Percentiles rank a stretch among this genome's conserved stretches.
phyloP scores from a whole-genome alignment of 2,888 invertebrate genomes.

The Chloromyia formosa region DNA sequence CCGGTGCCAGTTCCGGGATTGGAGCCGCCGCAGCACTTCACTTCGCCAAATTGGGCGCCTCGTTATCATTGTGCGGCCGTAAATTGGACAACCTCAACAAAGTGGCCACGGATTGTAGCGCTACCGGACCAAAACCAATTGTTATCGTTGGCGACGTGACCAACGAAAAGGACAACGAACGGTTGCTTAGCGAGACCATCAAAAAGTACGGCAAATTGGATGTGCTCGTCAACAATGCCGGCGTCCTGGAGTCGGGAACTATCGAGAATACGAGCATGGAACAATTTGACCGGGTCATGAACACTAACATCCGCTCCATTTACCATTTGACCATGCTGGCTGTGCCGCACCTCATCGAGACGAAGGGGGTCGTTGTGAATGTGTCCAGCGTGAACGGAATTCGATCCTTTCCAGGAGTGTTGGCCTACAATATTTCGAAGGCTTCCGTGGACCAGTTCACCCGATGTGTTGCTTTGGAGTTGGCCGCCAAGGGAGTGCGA shows the following conservation, averaged over 20 bases:
- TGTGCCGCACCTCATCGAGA: conserved; percentile 83
- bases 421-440: conserved; percentile 94
- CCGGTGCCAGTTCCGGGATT: conserved; percentile 80
- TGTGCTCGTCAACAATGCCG: conserved; percentile 91
- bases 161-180: conserved; percentile 76
- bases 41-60: conserved; percentile 73
- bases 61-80: conserved; percentile 73
- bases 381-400: conserved; percentile 95
- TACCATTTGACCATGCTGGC: conserved; percentile 87
- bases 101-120: conserved; percentile 68
- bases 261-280: conserved; percentile 87
- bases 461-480: conserved; percentile 87
- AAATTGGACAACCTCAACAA: conserved; percentile 74
- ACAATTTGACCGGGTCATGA: conserved; percentile 90
- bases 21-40: conserved; percentile 76
- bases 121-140: conserved; percentile 65
- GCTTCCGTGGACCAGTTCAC: conserved; percentile 95
- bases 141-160: conserved; percentile 76
- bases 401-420: conserved; percentile 86
- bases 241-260: conserved; percentile 80
- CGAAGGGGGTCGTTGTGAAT: conserved; percentile 92
- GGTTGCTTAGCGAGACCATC: conserved; percentile 76
- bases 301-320: conserved; percentile 85
- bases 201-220: conserved; percentile 80
- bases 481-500: conserved; percentile 82